Conservation (phyloP, 2,888 invertebrate genomes). For the Limnephilus lunatus region DNA sequence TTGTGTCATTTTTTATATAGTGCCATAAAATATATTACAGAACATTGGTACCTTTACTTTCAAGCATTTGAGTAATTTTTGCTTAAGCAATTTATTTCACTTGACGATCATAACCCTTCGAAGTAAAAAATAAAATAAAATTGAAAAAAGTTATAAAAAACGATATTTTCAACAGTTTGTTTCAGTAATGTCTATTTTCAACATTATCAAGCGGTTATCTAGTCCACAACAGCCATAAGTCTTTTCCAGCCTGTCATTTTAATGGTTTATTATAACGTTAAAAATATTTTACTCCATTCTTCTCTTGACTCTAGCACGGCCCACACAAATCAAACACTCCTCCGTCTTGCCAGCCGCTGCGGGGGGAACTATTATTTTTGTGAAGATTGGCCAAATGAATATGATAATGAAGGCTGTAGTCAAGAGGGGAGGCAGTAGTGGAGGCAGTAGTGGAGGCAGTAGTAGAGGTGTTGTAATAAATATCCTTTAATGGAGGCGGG, state of each 20-base stretch:
- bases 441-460: slow-evolving; percentile 26
- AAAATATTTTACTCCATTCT: slow-evolving; percentile 5
- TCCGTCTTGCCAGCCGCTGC: background rate
- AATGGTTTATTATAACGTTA: background rate
- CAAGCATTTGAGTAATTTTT: too few species aligned
- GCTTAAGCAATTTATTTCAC: too few species aligned
- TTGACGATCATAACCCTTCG: too few species aligned
- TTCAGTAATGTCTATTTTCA: background rate
- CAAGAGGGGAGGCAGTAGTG: background rate
- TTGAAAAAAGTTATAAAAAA: background rate
- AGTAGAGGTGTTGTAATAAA: slow-evolving; percentile 56
- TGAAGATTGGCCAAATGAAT: slow-evolving; percentile 64
- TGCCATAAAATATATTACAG: too few species aligned
- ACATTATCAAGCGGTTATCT: background rate
- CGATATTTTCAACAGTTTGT: background rate
- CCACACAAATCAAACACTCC: slow-evolving; percentile 32
- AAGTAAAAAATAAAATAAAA: background rate
- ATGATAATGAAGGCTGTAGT: slow-evolving; percentile 56
- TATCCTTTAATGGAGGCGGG: slow-evolving; percentile 55
- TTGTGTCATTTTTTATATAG: too few species aligned
- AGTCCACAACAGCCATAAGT: background rate
- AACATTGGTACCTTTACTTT: too few species aligned
- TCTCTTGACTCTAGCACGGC: background rate
- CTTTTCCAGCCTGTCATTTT: background rate
- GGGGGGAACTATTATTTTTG: slow-evolving; percentile 57